These are phyloP conservation scores for Microctenopoma lineatum DNA, from an alignment of 2,797 vertebrate genomes.

Conservation along the genomic window DNA sequence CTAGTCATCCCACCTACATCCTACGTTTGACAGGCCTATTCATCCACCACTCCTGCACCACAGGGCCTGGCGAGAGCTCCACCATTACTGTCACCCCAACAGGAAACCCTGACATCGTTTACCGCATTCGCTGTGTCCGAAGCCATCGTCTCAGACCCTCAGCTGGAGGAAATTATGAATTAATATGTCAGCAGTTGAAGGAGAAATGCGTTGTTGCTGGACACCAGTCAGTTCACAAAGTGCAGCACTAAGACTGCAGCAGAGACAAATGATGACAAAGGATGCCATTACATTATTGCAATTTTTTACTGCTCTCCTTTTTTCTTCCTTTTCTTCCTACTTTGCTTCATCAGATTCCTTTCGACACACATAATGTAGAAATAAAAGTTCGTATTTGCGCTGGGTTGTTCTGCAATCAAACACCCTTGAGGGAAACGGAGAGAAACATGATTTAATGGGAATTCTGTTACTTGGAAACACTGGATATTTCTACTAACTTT, in stretches of 20 bases:
- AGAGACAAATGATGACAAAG: constrained; percentile 10
- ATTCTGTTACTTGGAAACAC: constrained; percentile 6
- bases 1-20: constrained; percentile 69
- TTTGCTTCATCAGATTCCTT: background rate
- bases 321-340: background rate
- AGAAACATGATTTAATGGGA: background rate
- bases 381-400: background rate
- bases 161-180: constrained; percentile 21
- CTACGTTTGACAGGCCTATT: constrained; percentile 60
- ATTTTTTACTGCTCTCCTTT: background rate
- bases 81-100: constrained; percentile 32
- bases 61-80: constrained; percentile 31
- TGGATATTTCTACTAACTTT: background rate
- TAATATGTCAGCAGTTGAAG: constrained; percentile 31
- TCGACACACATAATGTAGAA: background rate
- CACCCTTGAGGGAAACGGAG: background rate
- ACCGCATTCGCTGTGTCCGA: constrained; percentile 16
- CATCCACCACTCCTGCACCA: constrained; percentile 49
- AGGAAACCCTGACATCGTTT: constrained; percentile 42
- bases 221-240: constrained; percentile 23
- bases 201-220: constrained; percentile 14
- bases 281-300: background rate
- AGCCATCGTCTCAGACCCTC: constrained; percentile 26
- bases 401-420: background rate
- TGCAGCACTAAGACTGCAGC: constrained; percentile 32